Evolutionary conservation across 2,797 vertebrate species (phyloP), one percentile per base, ranked within the genome.

Genomic region (Onychomys torridus): DNA sequence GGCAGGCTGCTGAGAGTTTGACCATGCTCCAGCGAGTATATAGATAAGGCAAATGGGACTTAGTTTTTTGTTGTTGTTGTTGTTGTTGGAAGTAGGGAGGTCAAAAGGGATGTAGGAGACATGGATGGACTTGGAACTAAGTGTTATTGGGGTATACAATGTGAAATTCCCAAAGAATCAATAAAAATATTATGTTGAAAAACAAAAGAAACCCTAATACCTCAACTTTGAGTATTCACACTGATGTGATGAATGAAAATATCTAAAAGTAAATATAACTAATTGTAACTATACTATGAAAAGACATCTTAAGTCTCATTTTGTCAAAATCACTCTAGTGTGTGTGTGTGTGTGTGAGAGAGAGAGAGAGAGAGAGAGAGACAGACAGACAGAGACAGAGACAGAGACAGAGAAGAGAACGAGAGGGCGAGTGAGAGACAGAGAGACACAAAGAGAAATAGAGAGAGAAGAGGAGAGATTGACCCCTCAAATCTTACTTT

Each of bases 401-500:
- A 49, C 9, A 49, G 49, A 49, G 49, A 49, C 9, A 49, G 49
- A 49, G 49, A 49, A 49, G 6, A 10, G 8, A 52, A 55, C 16
- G 14, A 49, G 49, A 46, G 52, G 52, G 52, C 52, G 16, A 55
- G 52, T 4, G 14, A 55, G 14, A 55, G 14, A 55, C 52, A 55
- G 52, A 55, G 52, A 52, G 52, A 52, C 13, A 55, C 4, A 55
- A 16, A 17, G 16, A 57, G 55, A 55, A 10, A 32, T 25, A 40
- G 1, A 55, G 13, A 67, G 23, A 67, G 4, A 21, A 14, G 61
- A 25, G 67, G 14, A 57, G 2, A 57, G 46, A 71, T 1, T 40
- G 37, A 79, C 27, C 34, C 14, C 79, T 97, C 37, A 69, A 57
- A 96, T 89, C 43, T 69, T 69, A 17, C 67, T 96, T 91, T 93